Conservation (phyloP, 2,888 invertebrate genomes). For the Falcaria lacertinaria region DNA sequence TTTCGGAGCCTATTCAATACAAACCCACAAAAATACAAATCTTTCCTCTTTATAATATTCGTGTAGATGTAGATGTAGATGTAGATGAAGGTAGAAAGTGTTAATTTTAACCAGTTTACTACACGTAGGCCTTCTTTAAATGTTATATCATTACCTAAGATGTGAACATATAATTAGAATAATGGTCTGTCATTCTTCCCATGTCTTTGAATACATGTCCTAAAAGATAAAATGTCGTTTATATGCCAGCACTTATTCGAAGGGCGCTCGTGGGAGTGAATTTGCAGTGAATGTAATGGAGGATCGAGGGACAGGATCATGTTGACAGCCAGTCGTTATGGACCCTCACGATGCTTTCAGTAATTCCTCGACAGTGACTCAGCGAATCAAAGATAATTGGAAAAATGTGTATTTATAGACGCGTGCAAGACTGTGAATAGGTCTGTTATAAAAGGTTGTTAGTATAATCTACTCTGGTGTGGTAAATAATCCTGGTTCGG, state of each 20-base stretch:
- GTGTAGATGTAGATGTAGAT: too few species aligned
- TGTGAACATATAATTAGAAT: too few species aligned
- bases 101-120: too few species aligned
- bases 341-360: conserved; percentile 3
- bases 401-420: not conserved
- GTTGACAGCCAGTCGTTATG: conserved; percentile 3
- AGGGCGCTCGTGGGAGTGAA: conserved; percentile 1
- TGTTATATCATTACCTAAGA: too few species aligned
- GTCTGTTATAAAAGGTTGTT: not conserved
- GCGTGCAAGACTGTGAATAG: not conserved
- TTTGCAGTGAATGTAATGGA: conserved; percentile 2
- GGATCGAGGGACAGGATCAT: conserved; percentile 1
- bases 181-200: not conserved
- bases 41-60: too few species aligned
- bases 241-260: conserved; percentile 2
- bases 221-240: conserved; percentile 2
- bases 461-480: not conserved
- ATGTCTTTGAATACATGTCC: not conserved
- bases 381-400: conserved; percentile 1
- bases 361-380: conserved; percentile 1
- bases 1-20: too few species aligned
- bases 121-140: too few species aligned
- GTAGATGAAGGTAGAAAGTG: too few species aligned
- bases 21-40: too few species aligned
- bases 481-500: not conserved